These are phyloP conservation scores for Microcebus lehilahytsara DNA, from an alignment of 2,113 vertebrate genomes.

Conservation along the genomic window DNA sequence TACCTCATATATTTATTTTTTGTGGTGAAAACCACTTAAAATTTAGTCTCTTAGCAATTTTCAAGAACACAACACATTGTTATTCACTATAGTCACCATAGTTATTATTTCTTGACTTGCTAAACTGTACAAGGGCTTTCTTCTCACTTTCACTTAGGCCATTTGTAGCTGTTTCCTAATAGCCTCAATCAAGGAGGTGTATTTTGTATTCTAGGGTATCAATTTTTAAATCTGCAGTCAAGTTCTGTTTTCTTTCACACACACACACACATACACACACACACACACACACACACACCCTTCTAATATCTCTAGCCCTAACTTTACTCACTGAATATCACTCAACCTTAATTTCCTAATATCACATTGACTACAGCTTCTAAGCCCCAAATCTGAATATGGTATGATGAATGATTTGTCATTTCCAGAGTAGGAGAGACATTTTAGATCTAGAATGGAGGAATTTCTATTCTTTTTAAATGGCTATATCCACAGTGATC, in stretches of 20 bases:
- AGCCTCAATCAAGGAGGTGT: neutral
- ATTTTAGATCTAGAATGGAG: neutral
- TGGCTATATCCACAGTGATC: neutral
- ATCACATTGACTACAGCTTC: neutral
- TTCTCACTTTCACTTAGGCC: neutral
- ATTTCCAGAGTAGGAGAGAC: neutral
- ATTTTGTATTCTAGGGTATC: neutral
- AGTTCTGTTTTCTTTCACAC: neutral
- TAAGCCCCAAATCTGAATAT: neutral
- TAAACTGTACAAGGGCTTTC: neutral
- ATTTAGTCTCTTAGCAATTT: neutral
- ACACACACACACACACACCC: too few relatives aligned
- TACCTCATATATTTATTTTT: neutral
- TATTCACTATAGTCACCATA: neutral
- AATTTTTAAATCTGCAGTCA: neutral
- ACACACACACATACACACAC: too few relatives aligned
- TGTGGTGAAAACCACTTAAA: neutral
- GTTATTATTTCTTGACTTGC: neutral
- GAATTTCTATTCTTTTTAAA: neutral
- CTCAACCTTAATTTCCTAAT: neutral
- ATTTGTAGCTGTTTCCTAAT: neutral
- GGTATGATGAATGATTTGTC: neutral
- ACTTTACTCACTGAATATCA: neutral
- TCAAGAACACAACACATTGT: neutral
- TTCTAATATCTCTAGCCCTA: neutral